These are phyloP conservation scores for Oreohelix idahoensis DNA, from an alignment of 1,140 invertebrate genomes.

Conservation along the genomic window DNA sequence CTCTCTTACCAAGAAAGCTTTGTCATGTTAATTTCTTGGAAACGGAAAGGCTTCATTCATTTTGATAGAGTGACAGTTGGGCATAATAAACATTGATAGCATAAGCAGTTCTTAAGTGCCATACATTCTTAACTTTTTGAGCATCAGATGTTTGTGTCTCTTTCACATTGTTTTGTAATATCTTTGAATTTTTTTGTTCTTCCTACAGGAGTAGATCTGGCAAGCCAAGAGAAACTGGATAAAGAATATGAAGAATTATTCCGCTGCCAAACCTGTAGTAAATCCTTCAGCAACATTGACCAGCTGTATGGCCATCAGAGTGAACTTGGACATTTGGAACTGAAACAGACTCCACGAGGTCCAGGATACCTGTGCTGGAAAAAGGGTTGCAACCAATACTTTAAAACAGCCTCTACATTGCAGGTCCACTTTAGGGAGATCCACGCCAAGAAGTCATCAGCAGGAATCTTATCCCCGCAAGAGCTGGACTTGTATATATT, in stretches of 20 bases:
- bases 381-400: constrained; percentile 89
- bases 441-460: constrained; percentile 78
- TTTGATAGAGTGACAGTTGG: too few relatives aligned
- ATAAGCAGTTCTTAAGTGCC: too few relatives aligned
- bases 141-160: too few relatives aligned
- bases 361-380: constrained; percentile 92
- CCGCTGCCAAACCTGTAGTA: constrained; percentile 81
- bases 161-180: too few relatives aligned
- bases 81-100: too few relatives aligned
- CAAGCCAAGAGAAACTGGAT: constrained; percentile 50
- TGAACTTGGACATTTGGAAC: constrained; percentile 86
- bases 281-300: constrained; percentile 83
- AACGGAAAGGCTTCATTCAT: too few relatives aligned
- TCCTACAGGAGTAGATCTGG: constrained; percentile 60
- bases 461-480: constrained; percentile 79
- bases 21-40: too few relatives aligned
- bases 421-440: constrained; percentile 86
- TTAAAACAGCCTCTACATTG: constrained; percentile 82
- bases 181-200: constrained; percentile 1
- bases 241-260: constrained; percentile 73
- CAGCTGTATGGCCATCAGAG: constrained; percentile 88
- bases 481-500: constrained; percentile 12
- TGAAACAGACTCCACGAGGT: constrained; percentile 85
- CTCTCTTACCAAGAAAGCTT: too few relatives aligned
- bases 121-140: too few relatives aligned